Base-by-base conservation (phyloP, 2,113 vertebrate genomes). In the Cettia cetti region DNA sequence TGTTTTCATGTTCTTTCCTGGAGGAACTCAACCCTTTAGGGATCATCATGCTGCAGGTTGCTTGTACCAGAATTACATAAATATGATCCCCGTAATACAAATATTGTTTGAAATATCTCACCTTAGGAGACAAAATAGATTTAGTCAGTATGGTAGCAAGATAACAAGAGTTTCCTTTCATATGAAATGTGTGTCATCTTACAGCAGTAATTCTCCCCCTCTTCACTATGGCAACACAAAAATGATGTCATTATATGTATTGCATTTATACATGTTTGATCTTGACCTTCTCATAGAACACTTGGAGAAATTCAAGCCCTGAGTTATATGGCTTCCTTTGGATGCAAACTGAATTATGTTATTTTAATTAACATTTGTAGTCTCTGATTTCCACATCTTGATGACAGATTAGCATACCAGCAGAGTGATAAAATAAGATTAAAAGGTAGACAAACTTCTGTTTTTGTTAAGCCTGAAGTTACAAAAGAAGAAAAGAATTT, bases 391-490 rank as follows among this genome's bases (percentile, higher is more conserved):
- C 90, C 79, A 90, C 93, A 94, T 91, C 79, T 78, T 88, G 88
- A 94, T 95, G 93, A 96, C 88, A 95, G 90, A 95, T 86, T 86
- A 95, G 37, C 90, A 90, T 96, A 86, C 85, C 85, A 78, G 30
- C 12, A 68, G 71, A 75, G 64, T 93, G 92, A 95, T 93, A 96
- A 97, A 96, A 94, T 82, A n/a, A 96, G 85, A 97, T 96, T 95
- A 91, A 93, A 94, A 83, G 76, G 82, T 68, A 97, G 95, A 86
- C 85, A 81, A 86, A 77, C 59, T 71, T 78, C 82, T 92, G 85
- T 21, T 90, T 88, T 95, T 80, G 85, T 94, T 94, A 94, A 86
- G 31, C n/a, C n/a, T 90, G 27, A 44, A 47, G 44, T 95, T 93
- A 95, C 85, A 75, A 79, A 93, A 94, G 56, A 83, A 83, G 85